Conservation (phyloP, 92 coral and sea anemone species). For the Epizoanthus scotinus region DNA sequence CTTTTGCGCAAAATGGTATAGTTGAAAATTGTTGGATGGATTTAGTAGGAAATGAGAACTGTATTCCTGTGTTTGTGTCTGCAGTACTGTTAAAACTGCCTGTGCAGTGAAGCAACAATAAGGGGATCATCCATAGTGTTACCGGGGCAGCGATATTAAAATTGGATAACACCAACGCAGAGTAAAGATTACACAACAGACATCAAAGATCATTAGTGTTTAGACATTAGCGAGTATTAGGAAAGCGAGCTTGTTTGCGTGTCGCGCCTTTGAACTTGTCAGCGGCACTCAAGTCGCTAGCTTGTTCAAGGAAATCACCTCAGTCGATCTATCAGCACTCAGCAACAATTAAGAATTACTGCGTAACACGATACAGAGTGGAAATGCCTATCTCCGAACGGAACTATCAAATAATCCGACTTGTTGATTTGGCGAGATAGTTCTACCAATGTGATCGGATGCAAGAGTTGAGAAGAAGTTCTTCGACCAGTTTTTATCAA, state of each 20-base stretch:
- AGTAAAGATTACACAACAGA: neutral
- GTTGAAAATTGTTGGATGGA: too few relatives aligned
- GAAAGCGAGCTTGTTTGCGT: slow-evolving; percentile 22
- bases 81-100: too few relatives aligned
- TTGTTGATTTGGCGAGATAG: slow-evolving; percentile 30
- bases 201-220: slow-evolving; percentile 6
- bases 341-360: slow-evolving; percentile 26
- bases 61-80: too few relatives aligned
- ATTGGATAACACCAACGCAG: neutral
- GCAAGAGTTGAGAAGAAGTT: neutral
- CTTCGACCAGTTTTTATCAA: neutral
- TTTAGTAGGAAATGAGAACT: too few relatives aligned
- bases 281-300: slow-evolving; percentile 5
- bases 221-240: neutral
- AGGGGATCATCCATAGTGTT: neutral
- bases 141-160: neutral
- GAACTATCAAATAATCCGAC: slow-evolving; percentile 7
- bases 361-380: slow-evolving; percentile 27
- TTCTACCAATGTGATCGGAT: slow-evolving; percentile 2
- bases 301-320: slow-evolving; percentile 18
- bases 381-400: slow-evolving; percentile 28
- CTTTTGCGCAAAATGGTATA: too few relatives aligned
- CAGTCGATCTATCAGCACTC: slow-evolving; percentile 36
- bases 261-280: slow-evolving; percentile 33
- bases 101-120: too few relatives aligned